Evolutionary conservation across 2,888 invertebrate genomes (phyloP), one percentile per base, ranked within the genome.

Genomic region (Cyclophora albipunctata): DNA sequence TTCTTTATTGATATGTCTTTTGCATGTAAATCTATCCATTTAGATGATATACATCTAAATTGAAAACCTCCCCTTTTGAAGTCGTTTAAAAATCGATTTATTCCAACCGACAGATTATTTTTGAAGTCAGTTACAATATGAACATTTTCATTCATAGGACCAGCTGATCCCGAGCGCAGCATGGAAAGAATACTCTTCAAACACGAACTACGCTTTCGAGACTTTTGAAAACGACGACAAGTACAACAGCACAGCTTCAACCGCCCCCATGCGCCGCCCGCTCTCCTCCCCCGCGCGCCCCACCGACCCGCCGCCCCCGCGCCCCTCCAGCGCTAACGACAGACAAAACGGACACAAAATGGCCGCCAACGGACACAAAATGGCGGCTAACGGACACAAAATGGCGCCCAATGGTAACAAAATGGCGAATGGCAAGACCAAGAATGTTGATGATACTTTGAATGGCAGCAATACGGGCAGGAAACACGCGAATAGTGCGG

Each of bases 121-220:
- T 20, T 20, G 20, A 20, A 20, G 20, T 20, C 20, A 20, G 20
- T 20, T 20, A 20, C 20, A 1, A 20, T 20, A 20, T 20, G 20
- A 20, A 20, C 20, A 20, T 20, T 37, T 5, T 34, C 34, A 3
- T 40, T 3, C 3, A 51, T 90, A 96, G 95, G 95, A 95, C 65
- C 94, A 94, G 64, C 84, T 96, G 46, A 94, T 96, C 62, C 93
- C 94, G 34, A 94, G 92, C 75, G 93, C 94, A 20, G 95, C 95
- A 0, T 97, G 97, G 96, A 95, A 95, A 74, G 96, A 96, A 73
- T 96, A 96, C 75, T 92, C 94, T 0, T 91, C 93, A 2, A 95
- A 95, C 78, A 96, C 95, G 0, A 97, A 96, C 81, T 96, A 96
- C 81, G 96, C 95, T 0, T 97, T 96, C 80, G 96, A 97, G 68